These are phyloP conservation scores for Drosophila trichaetosa DNA, from an alignment of 2,888 invertebrate genomes.

Conservation along the genomic window DNA sequence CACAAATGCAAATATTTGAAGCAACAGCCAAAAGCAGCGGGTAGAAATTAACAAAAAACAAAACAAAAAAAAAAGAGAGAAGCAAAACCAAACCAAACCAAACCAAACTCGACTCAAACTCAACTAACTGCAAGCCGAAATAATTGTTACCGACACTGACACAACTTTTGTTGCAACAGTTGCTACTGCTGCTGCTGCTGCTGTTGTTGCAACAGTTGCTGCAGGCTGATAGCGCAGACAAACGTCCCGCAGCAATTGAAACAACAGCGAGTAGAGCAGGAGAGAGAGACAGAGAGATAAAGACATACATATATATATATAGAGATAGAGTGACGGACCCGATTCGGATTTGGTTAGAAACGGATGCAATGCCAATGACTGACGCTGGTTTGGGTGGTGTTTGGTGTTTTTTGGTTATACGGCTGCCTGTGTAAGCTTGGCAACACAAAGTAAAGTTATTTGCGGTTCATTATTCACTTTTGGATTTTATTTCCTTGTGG, in stretches of 20 bases:
- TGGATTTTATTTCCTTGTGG: conserved; percentile 71
- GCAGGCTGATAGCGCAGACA: conserved; percentile 59
- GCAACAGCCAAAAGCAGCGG: conserved; percentile 43
- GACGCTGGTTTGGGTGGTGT: conserved; percentile 5
- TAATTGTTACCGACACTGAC: conserved; percentile 79
- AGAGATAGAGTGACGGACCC: conserved; percentile 19
- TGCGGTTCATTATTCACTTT: conserved; percentile 82
- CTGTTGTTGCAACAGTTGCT: conserved; percentile 34
- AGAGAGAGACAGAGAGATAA: not conserved
- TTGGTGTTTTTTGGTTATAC: conserved; percentile 4
- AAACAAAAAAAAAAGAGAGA: not conserved
- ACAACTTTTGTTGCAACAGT: conserved; percentile 41
- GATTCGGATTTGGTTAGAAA: conserved; percentile 51
- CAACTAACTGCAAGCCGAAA: conserved; percentile 67
- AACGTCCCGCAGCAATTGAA: conserved; percentile 67
- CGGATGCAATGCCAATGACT: conserved; percentile 37
- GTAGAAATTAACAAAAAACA: conserved; percentile 20
- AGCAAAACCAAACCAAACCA: conserved; percentile 14
- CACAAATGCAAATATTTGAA: conserved; percentile 72
- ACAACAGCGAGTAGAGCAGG: conserved; percentile 37
- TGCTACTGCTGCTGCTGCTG: conserved; percentile 23
- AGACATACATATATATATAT: not conserved
- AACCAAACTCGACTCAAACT: conserved; percentile 46
- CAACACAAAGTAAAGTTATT: conserved; percentile 76
- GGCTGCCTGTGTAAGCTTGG: conserved; percentile 42